These are phyloP conservation scores for Poeciliopsis occidentalis DNA, from an alignment of 2,113 vertebrate genomes.

Conservation along the genomic window DNA sequence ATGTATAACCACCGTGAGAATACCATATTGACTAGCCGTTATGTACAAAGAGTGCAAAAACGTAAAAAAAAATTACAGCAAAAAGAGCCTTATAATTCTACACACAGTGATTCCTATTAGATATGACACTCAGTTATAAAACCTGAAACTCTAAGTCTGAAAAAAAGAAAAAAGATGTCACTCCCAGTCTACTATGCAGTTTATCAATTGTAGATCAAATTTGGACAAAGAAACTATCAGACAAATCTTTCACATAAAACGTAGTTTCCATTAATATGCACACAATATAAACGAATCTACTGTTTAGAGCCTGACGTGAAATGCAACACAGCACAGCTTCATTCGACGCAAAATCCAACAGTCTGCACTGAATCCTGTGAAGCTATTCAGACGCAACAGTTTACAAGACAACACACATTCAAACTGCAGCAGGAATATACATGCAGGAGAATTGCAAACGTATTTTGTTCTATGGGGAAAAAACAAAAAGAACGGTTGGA, in stretches of 20 bases:
- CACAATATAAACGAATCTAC: not conserved
- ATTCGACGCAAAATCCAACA: not conserved
- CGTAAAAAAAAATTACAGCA: too few species aligned
- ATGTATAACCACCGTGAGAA: too few species aligned
- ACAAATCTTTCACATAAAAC: not conserved
- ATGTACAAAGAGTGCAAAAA: too few species aligned
- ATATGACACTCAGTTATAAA: too few species aligned
- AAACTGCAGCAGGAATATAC: not conserved
- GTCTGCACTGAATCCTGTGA: not conserved
- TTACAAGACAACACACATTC: not conserved
- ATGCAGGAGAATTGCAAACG: not conserved
- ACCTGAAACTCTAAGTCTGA: too few species aligned
- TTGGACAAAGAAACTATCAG: not conserved
- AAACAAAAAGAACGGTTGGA: constrained; percentile 5
- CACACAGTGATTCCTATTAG: too few species aligned
- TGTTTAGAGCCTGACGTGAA: not conserved
- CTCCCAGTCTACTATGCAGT: too few species aligned
- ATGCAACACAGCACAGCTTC: not conserved
- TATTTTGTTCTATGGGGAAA: constrained; percentile 15
- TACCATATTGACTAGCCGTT: too few species aligned
- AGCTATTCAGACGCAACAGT: not conserved
- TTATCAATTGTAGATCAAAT: not conserved
- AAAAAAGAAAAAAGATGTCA: too few species aligned
- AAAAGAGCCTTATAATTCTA: too few species aligned
- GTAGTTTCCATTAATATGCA: not conserved